Evolutionary conservation across 2,888 invertebrate genomes (phyloP).

Genomic region (Drosophila heteroneura): DNA sequence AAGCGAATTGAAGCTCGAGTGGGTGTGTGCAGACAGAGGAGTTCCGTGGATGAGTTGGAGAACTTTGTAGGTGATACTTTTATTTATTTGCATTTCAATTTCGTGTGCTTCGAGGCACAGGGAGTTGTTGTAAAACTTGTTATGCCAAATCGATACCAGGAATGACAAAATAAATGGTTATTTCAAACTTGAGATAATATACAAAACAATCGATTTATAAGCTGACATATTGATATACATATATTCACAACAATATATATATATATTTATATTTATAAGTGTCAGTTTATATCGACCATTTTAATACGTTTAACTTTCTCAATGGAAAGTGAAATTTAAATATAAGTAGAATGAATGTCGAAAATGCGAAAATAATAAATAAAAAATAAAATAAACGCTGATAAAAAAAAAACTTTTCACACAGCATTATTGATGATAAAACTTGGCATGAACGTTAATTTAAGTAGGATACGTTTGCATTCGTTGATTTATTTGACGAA

Average conservation of each 20-base stretch:
- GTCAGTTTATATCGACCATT: background rate
- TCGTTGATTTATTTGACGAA: background rate
- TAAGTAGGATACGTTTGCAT: background rate
- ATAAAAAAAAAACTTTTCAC: background rate
- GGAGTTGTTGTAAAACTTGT: background rate
- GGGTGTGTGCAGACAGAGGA: background rate
- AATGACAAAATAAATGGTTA: conserved; percentile 2
- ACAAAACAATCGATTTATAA: conserved; percentile 3
- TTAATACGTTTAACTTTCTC: background rate
- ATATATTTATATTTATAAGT: background rate
- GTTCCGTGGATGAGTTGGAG: background rate
- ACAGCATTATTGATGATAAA: background rate
- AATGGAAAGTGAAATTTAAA: background rate
- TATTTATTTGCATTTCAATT: conserved; percentile 61
- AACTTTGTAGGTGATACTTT: conserved; percentile 45
- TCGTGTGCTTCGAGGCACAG: conserved; percentile 14
- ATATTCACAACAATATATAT: background rate
- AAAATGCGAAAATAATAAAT: background rate
- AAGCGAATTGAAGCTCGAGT: conserved; percentile 7
- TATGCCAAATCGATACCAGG: conserved; percentile 13
- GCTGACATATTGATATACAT: background rate
- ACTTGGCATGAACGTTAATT: background rate
- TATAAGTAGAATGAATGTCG: background rate
- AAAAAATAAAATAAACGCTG: background rate
- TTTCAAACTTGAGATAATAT: background rate